A percentile compares a stretch with the other conserved stretches of the same genome.
Evolutionary conservation across 53 echinoderm and acorn worm species (phyloP).

Genomic region (Astropecten irregularis): DNA sequence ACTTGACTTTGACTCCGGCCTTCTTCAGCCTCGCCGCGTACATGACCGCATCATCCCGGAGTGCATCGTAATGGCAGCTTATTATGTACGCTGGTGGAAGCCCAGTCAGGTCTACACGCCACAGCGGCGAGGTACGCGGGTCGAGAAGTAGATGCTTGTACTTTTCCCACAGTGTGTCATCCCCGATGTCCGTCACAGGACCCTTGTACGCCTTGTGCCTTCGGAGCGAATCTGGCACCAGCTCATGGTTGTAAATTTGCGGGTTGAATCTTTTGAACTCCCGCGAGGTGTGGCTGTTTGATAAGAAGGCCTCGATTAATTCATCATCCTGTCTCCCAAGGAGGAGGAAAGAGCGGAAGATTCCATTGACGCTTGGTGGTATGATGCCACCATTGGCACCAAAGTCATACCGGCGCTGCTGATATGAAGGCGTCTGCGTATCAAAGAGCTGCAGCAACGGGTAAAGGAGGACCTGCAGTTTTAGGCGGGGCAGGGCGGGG

Average conservation of each 20-base stretch:
- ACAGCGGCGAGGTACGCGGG: conserved; percentile 49
- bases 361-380: conserved; percentile 19
- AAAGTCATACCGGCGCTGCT: conserved; percentile 62
- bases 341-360: conserved; percentile 63
- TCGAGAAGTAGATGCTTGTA: conserved; percentile 61
- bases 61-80: conserved; percentile 52
- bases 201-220: conserved; percentile 34
- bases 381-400: conserved; percentile 59
- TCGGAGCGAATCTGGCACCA: not conserved
- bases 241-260: not conserved
- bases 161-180: conserved; percentile 57
- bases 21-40: conserved; percentile 40
- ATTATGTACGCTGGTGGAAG: conserved; percentile 61
- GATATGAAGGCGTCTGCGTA: conserved; percentile 75
- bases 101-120: conserved; percentile 31
- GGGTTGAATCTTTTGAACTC: conserved; percentile 53
- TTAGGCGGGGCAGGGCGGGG: conserved; percentile 55
- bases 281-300: conserved; percentile 56
- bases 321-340: conserved; percentile 52
- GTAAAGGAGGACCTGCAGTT: conserved; percentile 75
- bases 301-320: conserved; percentile 47
- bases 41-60: conserved; percentile 61
- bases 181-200: conserved; percentile 22
- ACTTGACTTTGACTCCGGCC: conserved; percentile 46
- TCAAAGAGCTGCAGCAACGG: conserved; percentile 77